Evolutionary conservation across 2,888 invertebrate species (phyloP), one percentile per base, ranked within the genome.

Genomic region (Sphaerophoria rueppellii): DNA sequence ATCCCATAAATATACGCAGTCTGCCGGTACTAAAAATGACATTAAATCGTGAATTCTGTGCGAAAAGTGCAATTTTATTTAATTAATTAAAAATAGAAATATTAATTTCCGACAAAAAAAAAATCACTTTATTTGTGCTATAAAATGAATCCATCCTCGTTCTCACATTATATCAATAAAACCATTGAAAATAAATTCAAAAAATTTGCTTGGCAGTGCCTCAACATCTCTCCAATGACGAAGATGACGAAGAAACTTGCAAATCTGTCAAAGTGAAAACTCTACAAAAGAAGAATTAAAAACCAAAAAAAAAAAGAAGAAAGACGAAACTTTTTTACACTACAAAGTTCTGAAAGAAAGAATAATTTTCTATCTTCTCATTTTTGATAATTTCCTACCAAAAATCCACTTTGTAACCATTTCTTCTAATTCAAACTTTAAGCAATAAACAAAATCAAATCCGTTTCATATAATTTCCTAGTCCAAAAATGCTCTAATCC

Each of bases 291-390:
- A 60, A 14, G 16, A 65, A 37, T 24, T 24, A 24, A 24, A 24
- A 24, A 24, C 24, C 24, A 24, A 24, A 24, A 78, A 79, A 78
- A 79, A 71, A 24, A 4, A 24, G 14, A 32, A 63, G 14, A 34
- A 71, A 67, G 58, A 72, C 76, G 61, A 57, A 72, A 72, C 71
- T 80, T 75, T 83, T 83, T 83, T 71, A 79, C 79, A 75, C 75
- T 24, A 24, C 24, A 24, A 55, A 77, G 67, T 71, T 83, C 80
- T 75, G 75, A 74, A 76, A 67, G 24, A 54, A 67, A 67, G 24
- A 79, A 71, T 67, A 57, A 83, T 72, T 83, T 58, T 79, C 72
- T 63, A 74, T 76, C 75, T 72, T 83, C 50, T 52, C 32, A 24
- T 83, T 83, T 80, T 67, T 24, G 35, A 54, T 55, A 74, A 69